A percentile compares a stretch with the other conserved stretches of the same genome.
Evolutionary conservation across 2,888 invertebrate genomes (phyloP).

Genomic region (Temnothorax ravouxi): DNA sequence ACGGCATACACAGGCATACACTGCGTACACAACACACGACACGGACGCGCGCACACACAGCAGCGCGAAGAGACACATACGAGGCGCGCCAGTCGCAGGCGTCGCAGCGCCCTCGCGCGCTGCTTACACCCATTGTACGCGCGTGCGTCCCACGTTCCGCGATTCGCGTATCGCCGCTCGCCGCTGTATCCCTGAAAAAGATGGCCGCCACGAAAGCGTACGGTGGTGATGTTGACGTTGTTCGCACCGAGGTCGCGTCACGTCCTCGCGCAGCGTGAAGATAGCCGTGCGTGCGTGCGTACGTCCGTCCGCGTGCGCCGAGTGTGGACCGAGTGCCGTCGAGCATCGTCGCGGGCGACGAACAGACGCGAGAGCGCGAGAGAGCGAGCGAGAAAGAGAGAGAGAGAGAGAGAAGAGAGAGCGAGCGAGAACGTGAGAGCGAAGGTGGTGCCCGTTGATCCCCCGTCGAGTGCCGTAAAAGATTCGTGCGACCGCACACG

Average conservation of each 20-base stretch:
- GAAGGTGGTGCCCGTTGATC: slow-evolving; percentile 63
- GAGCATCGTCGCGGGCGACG: slow-evolving; percentile 50
- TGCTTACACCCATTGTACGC: slow-evolving; percentile 54
- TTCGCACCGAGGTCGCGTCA: slow-evolving; percentile 81
- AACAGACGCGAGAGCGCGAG: slow-evolving; percentile 52
- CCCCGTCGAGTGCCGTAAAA: slow-evolving; percentile 57
- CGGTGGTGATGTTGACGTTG: slow-evolving; percentile 85
- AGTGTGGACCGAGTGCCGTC: slow-evolving; percentile 39
- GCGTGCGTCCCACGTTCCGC: slow-evolving; percentile 74
- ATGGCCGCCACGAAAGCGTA: slow-evolving; percentile 86
- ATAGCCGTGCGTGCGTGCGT: slow-evolving; percentile 47
- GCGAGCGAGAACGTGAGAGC: slow-evolving; percentile 35
- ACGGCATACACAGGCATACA: background rate
- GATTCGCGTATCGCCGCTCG: slow-evolving; percentile 69
- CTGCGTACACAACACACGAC: no score
- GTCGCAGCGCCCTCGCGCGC: slow-evolving; percentile 48
- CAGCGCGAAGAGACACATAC: background rate
- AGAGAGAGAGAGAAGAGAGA: background rate
- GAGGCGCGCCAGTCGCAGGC: slow-evolving; percentile 15
- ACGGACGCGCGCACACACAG: no score
- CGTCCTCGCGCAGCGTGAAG: slow-evolving; percentile 80
- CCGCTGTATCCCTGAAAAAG: slow-evolving; percentile 78
- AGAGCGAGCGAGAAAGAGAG: slow-evolving; percentile 24
- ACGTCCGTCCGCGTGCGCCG: slow-evolving; percentile 56
- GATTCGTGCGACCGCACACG: slow-evolving; percentile 42